These are phyloP conservation scores for Metallyticus violacea DNA, from an alignment of 2,888 invertebrate species.

Conservation along the genomic window DNA sequence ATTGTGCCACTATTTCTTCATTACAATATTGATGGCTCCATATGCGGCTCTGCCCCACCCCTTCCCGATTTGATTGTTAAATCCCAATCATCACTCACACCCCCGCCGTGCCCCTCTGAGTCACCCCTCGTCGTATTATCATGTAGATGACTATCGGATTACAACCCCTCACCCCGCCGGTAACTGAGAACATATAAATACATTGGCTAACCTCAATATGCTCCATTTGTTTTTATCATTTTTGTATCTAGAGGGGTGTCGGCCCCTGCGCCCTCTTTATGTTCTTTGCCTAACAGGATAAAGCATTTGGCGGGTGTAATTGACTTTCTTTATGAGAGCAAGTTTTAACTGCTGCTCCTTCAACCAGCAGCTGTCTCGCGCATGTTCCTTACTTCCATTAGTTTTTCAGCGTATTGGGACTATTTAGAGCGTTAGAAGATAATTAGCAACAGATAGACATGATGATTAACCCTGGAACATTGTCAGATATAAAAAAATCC, in stretches of 20 bases:
- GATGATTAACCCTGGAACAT: no score
- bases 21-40: background rate
- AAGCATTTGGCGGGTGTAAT: background rate
- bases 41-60: background rate
- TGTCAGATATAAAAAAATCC: no score
- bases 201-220: conserved; percentile 31
- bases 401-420: no score
- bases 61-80: conserved; percentile 13
- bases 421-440: no score
- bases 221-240: conserved; percentile 27
- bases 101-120: background rate
- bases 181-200: conserved; percentile 24
- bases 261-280: background rate
- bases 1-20: background rate
- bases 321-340: background rate
- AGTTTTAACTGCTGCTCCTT: no score
- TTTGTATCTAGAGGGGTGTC: background rate
- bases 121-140: conserved; percentile 10
- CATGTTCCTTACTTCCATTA: background rate
- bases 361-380: background rate
- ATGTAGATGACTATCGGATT: conserved; percentile 25
- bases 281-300: background rate
- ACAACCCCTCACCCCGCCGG: conserved; percentile 5
- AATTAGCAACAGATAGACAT: no score
- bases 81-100: conserved; percentile 21